These are phyloP conservation scores for Goniozus legneri DNA, from an alignment of 1,140 invertebrate genomes.

Conservation along the genomic window DNA sequence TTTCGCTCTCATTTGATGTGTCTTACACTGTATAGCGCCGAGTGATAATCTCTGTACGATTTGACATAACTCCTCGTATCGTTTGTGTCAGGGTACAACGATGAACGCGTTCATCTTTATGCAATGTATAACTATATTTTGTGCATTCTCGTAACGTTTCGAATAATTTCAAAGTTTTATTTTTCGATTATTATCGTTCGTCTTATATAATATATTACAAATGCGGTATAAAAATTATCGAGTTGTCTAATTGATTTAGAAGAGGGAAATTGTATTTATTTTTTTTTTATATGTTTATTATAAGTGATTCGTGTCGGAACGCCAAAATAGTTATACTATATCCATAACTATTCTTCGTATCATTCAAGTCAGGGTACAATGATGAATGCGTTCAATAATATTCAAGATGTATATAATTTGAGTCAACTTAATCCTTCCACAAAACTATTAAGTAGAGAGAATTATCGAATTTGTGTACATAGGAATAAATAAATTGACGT, in stretches of 20 bases:
- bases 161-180: not conserved
- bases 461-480: conserved; percentile 33
- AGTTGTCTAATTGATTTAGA: not conserved
- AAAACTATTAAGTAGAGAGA: conserved; percentile 25
- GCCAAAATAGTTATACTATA: not conserved
- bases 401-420: conserved; percentile 37
- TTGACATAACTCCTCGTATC: conserved; percentile 19
- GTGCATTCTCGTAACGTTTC: not conserved
- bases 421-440: conserved; percentile 33
- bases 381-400: not conserved
- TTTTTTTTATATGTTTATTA: not conserved
- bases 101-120: conserved; percentile 12
- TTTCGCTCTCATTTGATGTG: not conserved
- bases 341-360: not conserved
- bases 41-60: not conserved
- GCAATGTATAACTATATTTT: not conserved
- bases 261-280: not conserved
- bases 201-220: not conserved
- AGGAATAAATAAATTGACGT: conserved; percentile 33
- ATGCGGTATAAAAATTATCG: not conserved
- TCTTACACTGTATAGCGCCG: not conserved
- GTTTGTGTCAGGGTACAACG: conserved; percentile 27
- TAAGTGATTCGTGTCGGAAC: not conserved
- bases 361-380: conserved; percentile 14
- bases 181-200: not conserved